Evolutionary conservation across 2,113 vertebrate genomes (phyloP).

Genomic region (Seriola dumerili): DNA sequence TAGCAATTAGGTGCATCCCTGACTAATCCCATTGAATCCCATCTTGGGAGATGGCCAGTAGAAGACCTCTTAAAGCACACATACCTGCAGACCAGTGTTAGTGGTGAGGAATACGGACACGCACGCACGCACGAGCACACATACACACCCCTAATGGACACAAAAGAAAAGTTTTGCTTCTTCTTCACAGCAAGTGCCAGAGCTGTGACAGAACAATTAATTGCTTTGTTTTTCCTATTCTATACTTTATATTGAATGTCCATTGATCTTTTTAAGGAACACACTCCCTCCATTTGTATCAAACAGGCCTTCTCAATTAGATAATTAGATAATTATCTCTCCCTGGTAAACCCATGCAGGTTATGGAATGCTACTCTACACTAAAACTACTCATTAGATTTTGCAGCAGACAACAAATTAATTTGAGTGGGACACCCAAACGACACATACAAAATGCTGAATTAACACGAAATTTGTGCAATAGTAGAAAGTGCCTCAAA

Average conservation of each 20-base stretch:
- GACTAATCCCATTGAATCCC: constrained; percentile 92
- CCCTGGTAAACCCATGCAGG: constrained; percentile 37
- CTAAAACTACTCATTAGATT: constrained; percentile 15
- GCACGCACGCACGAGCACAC: neutral
- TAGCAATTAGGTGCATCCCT: constrained; percentile 95
- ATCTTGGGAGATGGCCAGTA: constrained; percentile 83
- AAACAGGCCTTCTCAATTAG: constrained; percentile 55
- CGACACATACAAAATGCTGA: neutral
- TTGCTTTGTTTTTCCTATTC: constrained; percentile 64
- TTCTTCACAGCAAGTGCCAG: constrained; percentile 49
- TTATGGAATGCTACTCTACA: constrained; percentile 22
- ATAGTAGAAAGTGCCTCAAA: constrained; percentile 3
- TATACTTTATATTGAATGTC: constrained; percentile 50
- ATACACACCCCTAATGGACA: constrained; percentile 23
- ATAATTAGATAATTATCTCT: constrained; percentile 46
- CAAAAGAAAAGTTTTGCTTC: constrained; percentile 56
- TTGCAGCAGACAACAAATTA: neutral
- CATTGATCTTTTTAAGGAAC: constrained; percentile 42
- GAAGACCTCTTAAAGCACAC: constrained; percentile 61
- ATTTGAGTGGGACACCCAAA: neutral
- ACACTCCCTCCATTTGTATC: constrained; percentile 43
- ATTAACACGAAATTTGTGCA: neutral
- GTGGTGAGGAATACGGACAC: neutral
- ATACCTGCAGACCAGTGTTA: constrained; percentile 32
- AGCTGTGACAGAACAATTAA: constrained; percentile 65